Percentiles rank a stretch among this genome's conserved stretches.
These are phyloP conservation scores for Laspeyria flexula DNA, from an alignment of 2,888 invertebrate species.

Conservation along the genomic window DNA sequence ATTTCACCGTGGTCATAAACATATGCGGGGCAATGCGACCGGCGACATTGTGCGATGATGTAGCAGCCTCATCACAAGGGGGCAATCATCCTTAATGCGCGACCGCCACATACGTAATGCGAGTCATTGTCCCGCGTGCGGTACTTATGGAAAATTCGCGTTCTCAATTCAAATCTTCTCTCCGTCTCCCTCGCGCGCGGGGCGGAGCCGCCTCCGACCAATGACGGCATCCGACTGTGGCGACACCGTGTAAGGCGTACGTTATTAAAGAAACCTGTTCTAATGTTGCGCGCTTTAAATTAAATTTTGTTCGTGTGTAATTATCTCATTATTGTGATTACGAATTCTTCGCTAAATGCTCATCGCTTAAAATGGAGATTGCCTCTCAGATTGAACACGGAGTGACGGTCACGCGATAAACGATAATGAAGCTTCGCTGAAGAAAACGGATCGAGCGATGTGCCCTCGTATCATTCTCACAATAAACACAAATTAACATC, in stretches of 20 bases:
- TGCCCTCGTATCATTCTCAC: constrained; percentile 45
- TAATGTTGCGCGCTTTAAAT: constrained; percentile 86
- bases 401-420: constrained; percentile 63
- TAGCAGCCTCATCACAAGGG: constrained; percentile 84
- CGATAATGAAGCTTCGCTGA: constrained; percentile 62
- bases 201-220: constrained; percentile 84
- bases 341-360: constrained; percentile 84
- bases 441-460: constrained; percentile 54
- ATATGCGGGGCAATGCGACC: constrained; percentile 72
- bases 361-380: constrained; percentile 80
- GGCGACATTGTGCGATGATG: constrained; percentile 84
- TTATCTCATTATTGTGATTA: constrained; percentile 86
- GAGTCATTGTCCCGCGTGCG: constrained; percentile 85
- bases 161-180: constrained; percentile 85
- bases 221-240: constrained; percentile 81
- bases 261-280: constrained; percentile 87
- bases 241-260: constrained; percentile 85
- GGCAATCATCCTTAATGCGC: constrained; percentile 85
- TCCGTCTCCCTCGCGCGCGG: constrained; percentile 84
- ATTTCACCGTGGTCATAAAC: constrained; percentile 80
- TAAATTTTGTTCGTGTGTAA: constrained; percentile 86
- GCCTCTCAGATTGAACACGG: constrained; percentile 65
- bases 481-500: constrained; percentile 67
- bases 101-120: constrained; percentile 85
- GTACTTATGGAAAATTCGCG: constrained; percentile 87